Evolutionary conservation across 2,888 invertebrate species (phyloP).

Genomic region (Tipula lateralis): DNA sequence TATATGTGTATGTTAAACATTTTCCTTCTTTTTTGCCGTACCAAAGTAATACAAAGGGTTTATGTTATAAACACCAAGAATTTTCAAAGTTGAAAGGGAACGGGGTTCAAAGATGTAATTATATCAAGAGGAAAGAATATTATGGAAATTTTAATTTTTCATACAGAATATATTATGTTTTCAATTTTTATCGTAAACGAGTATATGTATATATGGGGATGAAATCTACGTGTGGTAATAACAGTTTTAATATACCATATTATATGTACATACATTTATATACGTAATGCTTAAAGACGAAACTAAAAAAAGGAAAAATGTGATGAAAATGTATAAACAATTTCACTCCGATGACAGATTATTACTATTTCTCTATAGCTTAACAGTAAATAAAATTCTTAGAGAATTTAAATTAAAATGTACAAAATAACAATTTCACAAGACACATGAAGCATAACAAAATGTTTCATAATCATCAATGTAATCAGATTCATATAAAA

Average conservation of each 20-base stretch:
- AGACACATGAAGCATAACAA: neutral
- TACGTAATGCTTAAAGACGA: neutral
- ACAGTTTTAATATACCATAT: too few species aligned
- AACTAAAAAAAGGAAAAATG: neutral
- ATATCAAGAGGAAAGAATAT: constrained; percentile 24
- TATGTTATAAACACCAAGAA: neutral
- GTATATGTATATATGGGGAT: neutral
- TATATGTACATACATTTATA: neutral
- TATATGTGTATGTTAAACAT: neutral
- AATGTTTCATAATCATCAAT: neutral
- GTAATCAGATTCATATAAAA: neutral
- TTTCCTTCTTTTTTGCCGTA: neutral
- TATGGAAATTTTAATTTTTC: constrained; percentile 19
- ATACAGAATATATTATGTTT: neutral
- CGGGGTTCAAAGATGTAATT: neutral
- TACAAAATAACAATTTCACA: neutral
- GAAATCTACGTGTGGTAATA: neutral
- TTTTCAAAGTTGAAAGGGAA: neutral
- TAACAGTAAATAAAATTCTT: neutral
- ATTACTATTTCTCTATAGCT: neutral
- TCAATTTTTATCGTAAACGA: neutral
- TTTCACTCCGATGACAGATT: neutral
- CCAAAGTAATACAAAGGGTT: neutral
- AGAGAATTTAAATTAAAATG: neutral
- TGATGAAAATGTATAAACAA: neutral